Base-by-base conservation (phyloP, 1,140 invertebrate genomes). In the Brachionus angularis region DNA sequence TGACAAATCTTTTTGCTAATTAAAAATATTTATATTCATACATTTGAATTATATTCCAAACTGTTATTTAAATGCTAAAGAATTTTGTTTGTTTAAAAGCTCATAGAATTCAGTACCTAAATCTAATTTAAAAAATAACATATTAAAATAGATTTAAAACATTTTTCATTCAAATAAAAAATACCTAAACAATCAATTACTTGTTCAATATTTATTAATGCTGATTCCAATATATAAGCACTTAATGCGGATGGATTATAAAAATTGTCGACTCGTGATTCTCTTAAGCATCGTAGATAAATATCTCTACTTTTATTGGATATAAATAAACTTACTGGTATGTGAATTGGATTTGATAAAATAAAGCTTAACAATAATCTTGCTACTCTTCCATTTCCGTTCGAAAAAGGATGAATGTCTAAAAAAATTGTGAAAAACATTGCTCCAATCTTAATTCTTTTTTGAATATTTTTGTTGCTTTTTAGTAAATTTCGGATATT, bases 381-480 rank as follows among this genome's bases (percentile, higher is more conserved):
- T 18, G 52, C 14, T 33, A 53, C 29, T 31, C 52, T 29, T 18
- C 52, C 52, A 53, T 53, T 53, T 34, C 52, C 31, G 34, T 53
- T 53, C 21, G 52, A 53, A 53, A 53, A 53, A 16, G 52, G 52
- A 53, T 53, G 31, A 33, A 53, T 53, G 8, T 53, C 31, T 53
- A 53, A 53, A 34, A 53, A 53, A 31, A 53, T 53, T 14, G 27
- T 53, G 34, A 53, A 53, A 53, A 53, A 53, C 14, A 53, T 16
- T 16, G 52, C 29, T 2, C 12, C 52, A 53, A 53, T 53, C 16
- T 53, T 53, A 18, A 53, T 33, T 16, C 29, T 53, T 16, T 53
- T n/a, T 5, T 33, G n/a, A 33, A 33, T 33, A 14, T 2, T n/a
- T 7, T 14, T 18, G 21, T 53, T n/a, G 5, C 16, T 31, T 16